Percentiles rank a stretch among this genome's conserved stretches.
Conservation (phyloP, 1,140 invertebrate species). For the Bombus cullumanus region DNA sequence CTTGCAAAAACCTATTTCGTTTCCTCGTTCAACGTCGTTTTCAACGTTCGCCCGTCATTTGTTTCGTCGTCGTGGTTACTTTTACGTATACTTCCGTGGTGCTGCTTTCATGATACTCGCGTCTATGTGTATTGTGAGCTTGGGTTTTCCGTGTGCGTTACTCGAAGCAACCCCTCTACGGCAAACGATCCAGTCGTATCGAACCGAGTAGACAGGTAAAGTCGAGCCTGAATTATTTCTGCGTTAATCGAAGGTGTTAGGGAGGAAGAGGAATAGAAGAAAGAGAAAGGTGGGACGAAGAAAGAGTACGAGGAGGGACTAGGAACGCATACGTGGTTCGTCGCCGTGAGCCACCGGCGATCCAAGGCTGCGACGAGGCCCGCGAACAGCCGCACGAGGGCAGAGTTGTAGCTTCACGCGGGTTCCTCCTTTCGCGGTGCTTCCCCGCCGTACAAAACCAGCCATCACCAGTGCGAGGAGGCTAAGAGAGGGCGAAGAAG, state of each 20-base stretch:
- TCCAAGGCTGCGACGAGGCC: conserved; percentile 11
- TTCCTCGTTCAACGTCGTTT: neutral
- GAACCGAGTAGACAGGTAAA: neutral
- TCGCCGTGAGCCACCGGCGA: neutral
- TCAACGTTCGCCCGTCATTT: too few relatives aligned
- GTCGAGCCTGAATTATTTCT: neutral
- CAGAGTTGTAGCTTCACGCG: conserved; percentile 50
- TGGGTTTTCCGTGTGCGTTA: neutral
- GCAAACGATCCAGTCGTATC: neutral
- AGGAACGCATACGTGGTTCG: neutral
- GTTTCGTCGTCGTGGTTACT: too few relatives aligned
- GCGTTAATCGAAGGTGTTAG: neutral
- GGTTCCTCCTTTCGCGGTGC: conserved; percentile 29
- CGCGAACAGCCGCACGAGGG: conserved; percentile 34
- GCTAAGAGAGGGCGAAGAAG: neutral
- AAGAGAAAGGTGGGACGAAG: neutral
- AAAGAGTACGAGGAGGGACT: neutral
- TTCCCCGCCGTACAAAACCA: neutral
- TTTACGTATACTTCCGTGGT: too few relatives aligned
- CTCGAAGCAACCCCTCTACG: neutral
- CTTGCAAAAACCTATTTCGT: neutral
- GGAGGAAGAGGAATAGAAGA: neutral
- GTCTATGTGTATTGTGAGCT: neutral
- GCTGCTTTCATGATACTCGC: too few relatives aligned
- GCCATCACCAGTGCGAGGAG: neutral